These are phyloP conservation scores for Zaprionus camerounensis DNA, from an alignment of 1,140 invertebrate genomes.

Conservation along the genomic window DNA sequence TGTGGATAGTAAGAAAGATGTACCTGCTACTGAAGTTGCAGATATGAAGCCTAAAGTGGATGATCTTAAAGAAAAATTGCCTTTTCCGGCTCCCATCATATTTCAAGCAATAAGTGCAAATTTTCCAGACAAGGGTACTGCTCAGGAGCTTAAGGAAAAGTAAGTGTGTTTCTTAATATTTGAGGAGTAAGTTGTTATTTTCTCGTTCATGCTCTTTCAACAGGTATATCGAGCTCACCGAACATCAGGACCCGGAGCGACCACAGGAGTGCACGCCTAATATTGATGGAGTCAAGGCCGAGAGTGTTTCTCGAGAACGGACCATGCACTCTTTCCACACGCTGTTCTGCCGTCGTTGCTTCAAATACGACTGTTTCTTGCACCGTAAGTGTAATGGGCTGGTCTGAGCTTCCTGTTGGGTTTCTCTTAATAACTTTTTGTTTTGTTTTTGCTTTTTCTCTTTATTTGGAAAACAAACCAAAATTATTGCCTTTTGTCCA, in stretches of 20 bases:
- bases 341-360: conserved; percentile 97
- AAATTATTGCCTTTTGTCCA: conserved; percentile 52
- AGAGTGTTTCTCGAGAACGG: conserved; percentile 95
- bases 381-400: conserved; percentile 90
- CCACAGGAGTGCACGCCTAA: conserved; percentile 98
- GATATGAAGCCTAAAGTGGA: conserved; percentile 48
- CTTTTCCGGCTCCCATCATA: conserved; percentile 88
- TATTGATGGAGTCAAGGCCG: conserved; percentile 96
- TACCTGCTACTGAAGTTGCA: not conserved
- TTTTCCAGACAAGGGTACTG: conserved; percentile 96
- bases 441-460: conserved; percentile 79
- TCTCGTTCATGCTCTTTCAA: not conserved
- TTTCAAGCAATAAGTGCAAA: conserved; percentile 96
- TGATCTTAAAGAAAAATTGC: conserved; percentile 75
- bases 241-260: conserved; percentile 92
- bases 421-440: conserved; percentile 68
- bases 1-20: conserved; percentile 32
- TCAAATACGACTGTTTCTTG: conserved; percentile 99
- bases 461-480: conserved; percentile 66
- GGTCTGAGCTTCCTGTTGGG: conserved; percentile 43
- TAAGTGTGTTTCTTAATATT: conserved; percentile 83
- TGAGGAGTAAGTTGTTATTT: not conserved
- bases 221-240: conserved; percentile 94
- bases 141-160: conserved; percentile 96
- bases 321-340: conserved; percentile 99